These are phyloP conservation scores for Tethea ocularis DNA, from an alignment of 2,888 invertebrate species.

Conservation along the genomic window DNA sequence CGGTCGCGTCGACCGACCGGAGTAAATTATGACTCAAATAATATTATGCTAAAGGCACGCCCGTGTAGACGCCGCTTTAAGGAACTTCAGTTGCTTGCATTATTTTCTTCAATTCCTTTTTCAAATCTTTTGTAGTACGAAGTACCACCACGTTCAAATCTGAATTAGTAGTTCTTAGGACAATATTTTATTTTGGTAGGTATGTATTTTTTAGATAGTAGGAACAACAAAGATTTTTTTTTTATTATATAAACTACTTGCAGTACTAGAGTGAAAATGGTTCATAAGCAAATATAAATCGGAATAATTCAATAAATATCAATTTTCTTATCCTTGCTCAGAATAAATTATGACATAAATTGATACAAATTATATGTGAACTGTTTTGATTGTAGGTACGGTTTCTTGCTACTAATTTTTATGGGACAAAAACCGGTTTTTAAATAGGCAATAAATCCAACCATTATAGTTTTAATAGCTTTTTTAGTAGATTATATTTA, in stretches of 20 bases:
- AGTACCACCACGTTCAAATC: background rate
- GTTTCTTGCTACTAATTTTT: background rate
- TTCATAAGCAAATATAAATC: background rate
- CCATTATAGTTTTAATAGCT: background rate
- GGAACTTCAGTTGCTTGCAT: constrained; percentile 30
- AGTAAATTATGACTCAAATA: constrained; percentile 79
- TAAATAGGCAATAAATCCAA: background rate
- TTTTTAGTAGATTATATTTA: background rate
- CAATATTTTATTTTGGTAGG: no score
- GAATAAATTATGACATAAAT: constrained; percentile 1
- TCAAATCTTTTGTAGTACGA: background rate
- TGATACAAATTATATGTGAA: background rate
- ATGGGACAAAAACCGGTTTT: background rate
- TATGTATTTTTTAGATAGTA: no score
- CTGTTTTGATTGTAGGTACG: background rate
- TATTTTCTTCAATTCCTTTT: constrained; percentile 15
- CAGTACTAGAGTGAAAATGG: no score
- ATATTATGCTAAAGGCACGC: constrained; percentile 72
- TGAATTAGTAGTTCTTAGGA: background rate
- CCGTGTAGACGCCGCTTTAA: constrained; percentile 36
- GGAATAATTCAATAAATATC: background rate
- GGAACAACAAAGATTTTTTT: no score
- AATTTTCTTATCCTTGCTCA: background rate
- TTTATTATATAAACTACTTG: no score
- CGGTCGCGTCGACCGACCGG: constrained; percentile 55